These are phyloP conservation scores for Oscheius sp. DNA, from an alignment of 1,140 invertebrate genomes.

Conservation along the genomic window DNA sequence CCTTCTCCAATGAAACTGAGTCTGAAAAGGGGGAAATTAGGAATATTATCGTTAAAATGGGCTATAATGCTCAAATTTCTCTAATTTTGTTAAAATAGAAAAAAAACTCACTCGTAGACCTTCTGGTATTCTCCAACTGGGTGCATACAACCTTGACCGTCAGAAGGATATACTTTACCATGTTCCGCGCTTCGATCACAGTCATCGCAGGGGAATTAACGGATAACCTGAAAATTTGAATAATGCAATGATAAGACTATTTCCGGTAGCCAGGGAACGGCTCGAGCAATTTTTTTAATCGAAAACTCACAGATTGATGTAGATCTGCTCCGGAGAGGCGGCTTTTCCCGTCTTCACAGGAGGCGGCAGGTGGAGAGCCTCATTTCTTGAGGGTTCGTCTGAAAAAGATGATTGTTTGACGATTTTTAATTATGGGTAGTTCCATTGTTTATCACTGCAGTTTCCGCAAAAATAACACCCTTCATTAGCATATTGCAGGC, in stretches of 20 bases:
- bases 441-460: no score
- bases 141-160: slow-evolving; percentile 4
- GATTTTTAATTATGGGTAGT: no score
- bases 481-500: no score
- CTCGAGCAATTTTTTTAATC: neutral
- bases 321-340: neutral
- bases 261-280: neutral
- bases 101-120: neutral
- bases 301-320: neutral
- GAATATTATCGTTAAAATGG: no score
- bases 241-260: neutral
- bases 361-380: neutral
- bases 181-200: neutral
- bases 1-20: slow-evolving; percentile 3
- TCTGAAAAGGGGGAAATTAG: no score
- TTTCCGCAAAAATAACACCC: no score
- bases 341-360: neutral
- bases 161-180: slow-evolving; percentile 21
- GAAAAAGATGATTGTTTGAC: no score
- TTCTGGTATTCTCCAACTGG: neutral
- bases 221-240: neutral
- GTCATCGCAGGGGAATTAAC: neutral
- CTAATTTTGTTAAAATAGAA: neutral
- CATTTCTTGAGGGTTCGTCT: no score
- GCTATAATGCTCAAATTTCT: no score